These are phyloP conservation scores for Ardeotis arabs DNA, from an alignment of 2,113 vertebrate species.

Conservation along the genomic window DNA sequence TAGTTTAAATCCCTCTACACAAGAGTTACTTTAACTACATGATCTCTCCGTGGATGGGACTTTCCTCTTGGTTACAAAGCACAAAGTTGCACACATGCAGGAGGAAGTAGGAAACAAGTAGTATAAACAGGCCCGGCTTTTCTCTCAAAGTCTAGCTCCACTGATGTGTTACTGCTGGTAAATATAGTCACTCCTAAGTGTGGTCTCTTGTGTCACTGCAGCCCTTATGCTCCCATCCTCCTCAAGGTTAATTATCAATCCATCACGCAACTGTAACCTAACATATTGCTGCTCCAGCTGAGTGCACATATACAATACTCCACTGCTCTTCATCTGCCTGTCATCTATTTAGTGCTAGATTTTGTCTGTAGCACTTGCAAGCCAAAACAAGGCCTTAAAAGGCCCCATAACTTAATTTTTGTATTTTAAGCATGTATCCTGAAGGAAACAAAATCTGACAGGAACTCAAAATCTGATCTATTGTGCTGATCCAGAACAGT, in stretches of 20 bases:
- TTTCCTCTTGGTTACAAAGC: background rate
- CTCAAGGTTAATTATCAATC: background rate
- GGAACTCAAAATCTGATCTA: background rate
- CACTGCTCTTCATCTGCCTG: background rate
- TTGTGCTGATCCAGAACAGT: background rate
- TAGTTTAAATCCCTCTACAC: background rate
- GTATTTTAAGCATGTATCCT: background rate
- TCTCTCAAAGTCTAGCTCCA: background rate
- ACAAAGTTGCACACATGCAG: accelerated
- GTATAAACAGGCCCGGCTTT: background rate
- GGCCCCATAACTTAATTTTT: background rate
- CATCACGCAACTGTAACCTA: background rate
- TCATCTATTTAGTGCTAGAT: accelerated
- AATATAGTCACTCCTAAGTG: background rate
- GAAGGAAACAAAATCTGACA: background rate
- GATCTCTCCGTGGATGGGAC: background rate
- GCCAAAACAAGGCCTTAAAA: background rate
- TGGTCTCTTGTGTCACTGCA: background rate
- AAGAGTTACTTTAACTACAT: background rate
- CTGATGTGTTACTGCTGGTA: background rate
- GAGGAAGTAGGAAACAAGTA: background rate
- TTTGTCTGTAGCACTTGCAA: background rate
- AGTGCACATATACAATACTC: background rate
- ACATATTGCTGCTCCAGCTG: background rate
- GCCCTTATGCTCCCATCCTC: background rate